Conservation (phyloP, 2,113 vertebrate species). For the Heterotis niloticus region DNA sequence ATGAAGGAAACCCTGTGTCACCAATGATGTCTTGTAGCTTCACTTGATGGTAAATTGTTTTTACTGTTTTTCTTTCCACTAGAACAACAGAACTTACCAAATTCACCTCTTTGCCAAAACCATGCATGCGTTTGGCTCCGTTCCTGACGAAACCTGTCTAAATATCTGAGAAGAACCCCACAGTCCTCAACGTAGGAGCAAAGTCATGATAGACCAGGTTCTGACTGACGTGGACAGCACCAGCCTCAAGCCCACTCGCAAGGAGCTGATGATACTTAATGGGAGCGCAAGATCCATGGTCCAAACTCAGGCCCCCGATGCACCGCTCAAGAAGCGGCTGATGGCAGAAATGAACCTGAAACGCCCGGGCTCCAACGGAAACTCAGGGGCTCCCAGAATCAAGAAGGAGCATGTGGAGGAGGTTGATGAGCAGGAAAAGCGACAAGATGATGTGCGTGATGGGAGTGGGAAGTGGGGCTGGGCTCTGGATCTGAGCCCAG, state of each 20-base stretch:
- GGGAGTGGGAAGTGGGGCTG: conserved; percentile 48
- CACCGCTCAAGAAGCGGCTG: conserved; percentile 70
- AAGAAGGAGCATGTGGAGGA: conserved; percentile 75
- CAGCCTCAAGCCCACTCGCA: conserved; percentile 41
- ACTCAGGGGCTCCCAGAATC: conserved; percentile 62
- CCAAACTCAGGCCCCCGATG: conserved; percentile 63
- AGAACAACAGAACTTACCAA: neutral
- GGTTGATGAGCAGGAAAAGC: conserved; percentile 59
- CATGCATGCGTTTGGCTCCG: neutral
- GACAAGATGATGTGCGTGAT: conserved; percentile 46
- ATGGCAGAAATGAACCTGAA: conserved; percentile 67
- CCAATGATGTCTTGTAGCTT: no score
- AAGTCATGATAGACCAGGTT: neutral
- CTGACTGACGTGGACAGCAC: conserved; percentile 62
- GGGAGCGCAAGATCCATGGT: conserved; percentile 53
- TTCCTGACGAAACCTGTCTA: neutral
- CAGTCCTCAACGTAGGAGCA: neutral
- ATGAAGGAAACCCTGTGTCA: no score
- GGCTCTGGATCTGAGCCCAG: conserved; percentile 75
- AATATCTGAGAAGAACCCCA: neutral
- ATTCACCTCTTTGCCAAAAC: neutral
- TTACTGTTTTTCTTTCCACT: neutral
- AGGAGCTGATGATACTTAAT: conserved; percentile 32
- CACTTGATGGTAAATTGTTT: no score
- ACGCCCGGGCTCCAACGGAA: conserved; percentile 49